phyloP scores from a whole-genome alignment of 2,797 vertebrate genomes.

The Lacerta agilis region DNA sequence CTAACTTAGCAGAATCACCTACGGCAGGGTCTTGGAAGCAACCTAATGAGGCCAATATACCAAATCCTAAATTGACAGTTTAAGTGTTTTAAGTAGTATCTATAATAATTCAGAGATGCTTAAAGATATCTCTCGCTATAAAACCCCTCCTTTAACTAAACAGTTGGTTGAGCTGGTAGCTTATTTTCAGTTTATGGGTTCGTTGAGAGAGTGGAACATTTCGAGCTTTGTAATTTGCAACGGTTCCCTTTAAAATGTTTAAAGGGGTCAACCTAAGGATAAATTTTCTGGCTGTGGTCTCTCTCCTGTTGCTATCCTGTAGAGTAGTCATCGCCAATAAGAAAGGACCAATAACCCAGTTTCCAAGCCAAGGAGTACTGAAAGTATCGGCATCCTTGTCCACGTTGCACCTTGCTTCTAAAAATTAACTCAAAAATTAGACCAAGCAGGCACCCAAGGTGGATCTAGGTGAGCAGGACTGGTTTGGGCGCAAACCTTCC shows the following conservation, averaged over 20 bases:
- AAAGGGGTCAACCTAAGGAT: constrained; percentile 47
- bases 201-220: constrained; percentile 64
- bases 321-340: not conserved
- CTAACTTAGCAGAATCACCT: constrained; percentile 79
- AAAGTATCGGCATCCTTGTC: not conserved
- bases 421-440: not conserved
- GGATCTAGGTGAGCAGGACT: too few species aligned
- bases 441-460: not conserved
- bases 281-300: constrained; percentile 47
- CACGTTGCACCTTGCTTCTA: not conserved
- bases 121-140: constrained; percentile 73
- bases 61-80: constrained; percentile 80
- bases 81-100: constrained; percentile 79
- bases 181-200: constrained; percentile 77
- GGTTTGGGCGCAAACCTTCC: too few species aligned
- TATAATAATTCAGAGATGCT: constrained; percentile 78
- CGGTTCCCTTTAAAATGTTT: constrained; percentile 71
- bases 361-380: not conserved
- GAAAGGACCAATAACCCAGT: not conserved
- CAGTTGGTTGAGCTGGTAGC: constrained; percentile 76
- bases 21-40: constrained; percentile 68
- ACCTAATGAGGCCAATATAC: constrained; percentile 83
- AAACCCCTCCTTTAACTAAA: constrained; percentile 80
- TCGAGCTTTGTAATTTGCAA: constrained; percentile 70
- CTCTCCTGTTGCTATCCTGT: constrained; percentile 2